Evolutionary conservation across 2,797 vertebrate genomes (phyloP), one percentile per base, ranked within the genome.

Genomic region (Aldrovandia affinis): DNA sequence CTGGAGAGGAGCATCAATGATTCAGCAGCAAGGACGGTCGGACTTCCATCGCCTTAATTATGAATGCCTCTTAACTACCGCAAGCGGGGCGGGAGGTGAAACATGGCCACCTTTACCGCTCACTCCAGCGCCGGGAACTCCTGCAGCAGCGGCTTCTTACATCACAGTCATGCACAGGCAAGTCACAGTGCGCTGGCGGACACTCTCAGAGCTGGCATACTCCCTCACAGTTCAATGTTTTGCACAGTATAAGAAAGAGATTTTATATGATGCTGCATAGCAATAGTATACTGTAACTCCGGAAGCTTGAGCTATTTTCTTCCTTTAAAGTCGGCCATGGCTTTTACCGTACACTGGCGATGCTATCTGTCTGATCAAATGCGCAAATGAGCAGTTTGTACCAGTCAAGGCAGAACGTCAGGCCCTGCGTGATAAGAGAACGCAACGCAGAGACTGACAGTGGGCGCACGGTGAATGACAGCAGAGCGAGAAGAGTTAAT

Each of bases 1-100:
- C 91, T 65, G 47, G 83, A 81, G 83, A 84, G 57, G 50, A 57
- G 54, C 54, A 85, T 85, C 18, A 85, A 85, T 73, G 80, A 81
- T 85, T 81, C 50, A 85, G 22, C 36, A 25, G 39, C 14, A 59
- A 59, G 55, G 68, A 50, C 52, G 52, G n/a, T 78, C 36, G 20
- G 42, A 10, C 61, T 80, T 70, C 47, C 47, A 84, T 84, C 42
- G 15, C 61, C 59, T 73, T 54, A 59, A 81, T 85, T 81, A 85
- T 85, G 83, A 75, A 57, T 39, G 80, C 22, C 33, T 75, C 52
- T 81, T 75, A 81, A 36, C 83, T 33, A 42, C 14, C 55, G 50
- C 28, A 25, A 44, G 18, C 54, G 39, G 22, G 54, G 15, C 15
- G 52, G 47, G 47, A 25, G 7, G 28, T 10, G 30, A 33, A 6